Conservation (phyloP, 2,113 vertebrate genomes). For the Eleginops maclovinus region DNA sequence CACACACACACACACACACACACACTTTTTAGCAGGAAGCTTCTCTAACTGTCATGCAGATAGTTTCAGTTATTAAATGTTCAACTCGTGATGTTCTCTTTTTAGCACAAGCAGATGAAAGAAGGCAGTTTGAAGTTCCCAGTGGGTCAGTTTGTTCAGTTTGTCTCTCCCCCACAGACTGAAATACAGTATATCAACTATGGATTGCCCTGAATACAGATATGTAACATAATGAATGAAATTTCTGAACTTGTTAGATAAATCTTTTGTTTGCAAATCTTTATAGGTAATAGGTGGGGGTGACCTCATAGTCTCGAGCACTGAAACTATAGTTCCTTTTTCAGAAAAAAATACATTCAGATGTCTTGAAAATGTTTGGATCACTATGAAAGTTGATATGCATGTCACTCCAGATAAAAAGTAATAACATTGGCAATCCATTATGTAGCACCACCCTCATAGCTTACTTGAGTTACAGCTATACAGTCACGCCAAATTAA, state of each 20-base stretch:
- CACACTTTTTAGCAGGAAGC: slow-evolving; percentile 41
- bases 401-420: neutral
- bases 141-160: too few species aligned
- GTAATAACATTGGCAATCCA: neutral
- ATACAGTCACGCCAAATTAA: neutral
- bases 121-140: neutral
- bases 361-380: neutral
- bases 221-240: too few species aligned
- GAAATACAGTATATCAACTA: too few species aligned
- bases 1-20: neutral
- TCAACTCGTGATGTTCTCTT: slow-evolving; percentile 45
- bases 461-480: neutral
- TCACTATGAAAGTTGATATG: neutral
- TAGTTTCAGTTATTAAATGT: slow-evolving; percentile 52
- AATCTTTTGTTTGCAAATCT: slow-evolving; percentile 27
- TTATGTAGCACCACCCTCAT: too few species aligned
- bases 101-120: slow-evolving; percentile 33
- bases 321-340: slow-evolving; percentile 70
- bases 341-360: slow-evolving; percentile 35
- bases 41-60: slow-evolving; percentile 33
- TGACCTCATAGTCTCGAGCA: slow-evolving; percentile 70
- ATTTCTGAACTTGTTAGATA: slow-evolving; percentile 5
- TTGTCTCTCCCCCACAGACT: too few species aligned
- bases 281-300: slow-evolving; percentile 44
- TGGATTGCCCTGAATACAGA: too few species aligned